Base-by-base conservation (phyloP, 2,888 invertebrate genomes). In the Drosophila infuscata region DNA sequence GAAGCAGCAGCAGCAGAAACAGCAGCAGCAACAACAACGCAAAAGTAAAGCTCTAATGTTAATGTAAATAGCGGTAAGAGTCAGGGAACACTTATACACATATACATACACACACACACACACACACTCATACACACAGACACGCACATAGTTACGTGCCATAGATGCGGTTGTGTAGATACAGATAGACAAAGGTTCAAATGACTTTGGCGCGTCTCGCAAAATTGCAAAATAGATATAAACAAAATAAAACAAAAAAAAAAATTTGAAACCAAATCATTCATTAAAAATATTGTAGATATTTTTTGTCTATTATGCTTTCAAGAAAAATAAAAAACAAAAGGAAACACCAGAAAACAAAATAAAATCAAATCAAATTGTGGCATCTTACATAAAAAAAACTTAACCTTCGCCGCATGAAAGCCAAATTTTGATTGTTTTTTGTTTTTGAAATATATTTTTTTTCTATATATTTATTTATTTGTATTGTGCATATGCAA, bases 21-120 rank as follows among this genome's bases (percentile, higher is more conserved):
- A 67, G 60, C 51, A 59, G 52, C 56, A 65, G 52, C 65, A 63
- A 54, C 73, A 73, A 53, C 71, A 70, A 63, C 66, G 66, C 68
- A 79, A 80, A 81, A 75, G 71, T 73, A 90, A 76, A 83, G 89
- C 90, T 88, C 84, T 89, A 84, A 89, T 82, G 84, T 84, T 80
- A 89, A 87, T 89, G 90, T 83, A 86, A 90, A 88, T 85, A 89
- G 83, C 86, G 88, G 86, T 88, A 89, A 90, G 84, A 89, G 84
- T 71, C 84, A 76, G 62, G 60, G 60, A 46, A 69, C 60, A 73
- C 73, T 51, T 59, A 56, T 57, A 64, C 72, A 60, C 57, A 56
- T 48, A 60, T 60, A 70, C 57, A 65, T 56, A 68, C 62, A 62
- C 59, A 74, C 51, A 70, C 64, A 57, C 56, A 68, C 64, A 57